Evolutionary conservation across 1,140 invertebrate genomes (phyloP).

Genomic region (Wiebesia pumilae): DNA sequence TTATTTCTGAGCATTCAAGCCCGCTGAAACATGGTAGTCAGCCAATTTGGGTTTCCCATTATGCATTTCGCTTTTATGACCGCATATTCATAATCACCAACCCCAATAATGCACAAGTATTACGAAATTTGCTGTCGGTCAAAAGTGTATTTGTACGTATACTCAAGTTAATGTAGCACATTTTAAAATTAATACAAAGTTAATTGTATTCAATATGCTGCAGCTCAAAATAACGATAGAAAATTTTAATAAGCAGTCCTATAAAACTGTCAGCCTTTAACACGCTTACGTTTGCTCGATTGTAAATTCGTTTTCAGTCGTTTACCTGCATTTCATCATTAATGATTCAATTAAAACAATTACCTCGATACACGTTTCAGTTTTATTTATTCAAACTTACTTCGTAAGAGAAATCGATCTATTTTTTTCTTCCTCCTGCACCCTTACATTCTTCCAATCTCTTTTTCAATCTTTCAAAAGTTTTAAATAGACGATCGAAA

Average conservation of each 20-base stretch:
- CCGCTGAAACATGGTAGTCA: not conserved
- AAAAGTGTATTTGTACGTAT: not conserved
- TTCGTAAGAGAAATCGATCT: too few relatives aligned
- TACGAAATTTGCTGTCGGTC: not conserved
- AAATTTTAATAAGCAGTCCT: not conserved
- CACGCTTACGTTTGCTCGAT: too few relatives aligned
- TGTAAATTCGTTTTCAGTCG: too few relatives aligned
- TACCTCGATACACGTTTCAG: too few relatives aligned
- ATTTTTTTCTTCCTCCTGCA: too few relatives aligned
- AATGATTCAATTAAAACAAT: too few relatives aligned
- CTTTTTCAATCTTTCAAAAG: too few relatives aligned
- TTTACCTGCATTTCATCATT: too few relatives aligned
- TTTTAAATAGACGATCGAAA: too few relatives aligned
- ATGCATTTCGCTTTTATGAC: conserved; percentile 7
- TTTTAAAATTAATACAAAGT: not conserved
- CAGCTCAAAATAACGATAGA: not conserved
- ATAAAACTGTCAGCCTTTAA: too few relatives aligned
- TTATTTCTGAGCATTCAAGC: not conserved
- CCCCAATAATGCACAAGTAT: not conserved
- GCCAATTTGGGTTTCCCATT: conserved; percentile 3
- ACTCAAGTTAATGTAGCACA: not conserved
- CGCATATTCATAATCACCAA: conserved; percentile 19
- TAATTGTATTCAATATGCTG: not conserved
- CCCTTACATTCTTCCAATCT: too few relatives aligned
- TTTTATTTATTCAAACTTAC: too few relatives aligned